These are phyloP conservation scores for Epirrhoe alternata DNA, from an alignment of 2,888 invertebrate species.

Conservation along the genomic window DNA sequence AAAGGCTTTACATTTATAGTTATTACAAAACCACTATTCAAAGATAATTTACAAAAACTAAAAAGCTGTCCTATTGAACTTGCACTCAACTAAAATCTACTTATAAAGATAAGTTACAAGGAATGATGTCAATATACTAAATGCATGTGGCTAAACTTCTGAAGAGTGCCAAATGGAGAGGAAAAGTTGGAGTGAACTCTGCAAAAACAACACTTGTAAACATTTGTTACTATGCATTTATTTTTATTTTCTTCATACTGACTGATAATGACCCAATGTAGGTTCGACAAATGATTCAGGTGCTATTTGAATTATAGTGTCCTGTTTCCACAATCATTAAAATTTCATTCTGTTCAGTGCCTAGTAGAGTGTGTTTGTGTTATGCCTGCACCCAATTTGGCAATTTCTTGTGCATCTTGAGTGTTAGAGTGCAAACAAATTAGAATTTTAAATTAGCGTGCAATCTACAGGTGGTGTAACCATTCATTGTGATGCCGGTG, in stretches of 20 bases:
- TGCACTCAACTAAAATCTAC: too few relatives aligned
- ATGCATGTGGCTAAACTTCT: too few relatives aligned
- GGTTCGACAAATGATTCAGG: neutral
- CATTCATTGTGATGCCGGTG: conserved; percentile 86
- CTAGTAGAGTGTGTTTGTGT: neutral
- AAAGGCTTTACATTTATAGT: neutral
- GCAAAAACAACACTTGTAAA: too few relatives aligned
- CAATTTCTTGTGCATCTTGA: neutral
- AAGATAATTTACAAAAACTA: too few relatives aligned
- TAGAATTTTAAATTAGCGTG: conserved; percentile 9
- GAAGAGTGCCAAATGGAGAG: too few relatives aligned
- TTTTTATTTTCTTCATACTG: neutral
- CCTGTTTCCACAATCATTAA: neutral
- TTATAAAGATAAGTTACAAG: too few relatives aligned
- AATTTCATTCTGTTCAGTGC: neutral
- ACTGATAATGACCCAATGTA: neutral
- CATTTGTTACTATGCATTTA: neutral
- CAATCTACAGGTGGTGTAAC: conserved; percentile 75
- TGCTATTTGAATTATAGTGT: neutral
- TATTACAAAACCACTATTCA: neutral
- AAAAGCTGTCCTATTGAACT: too few relatives aligned
- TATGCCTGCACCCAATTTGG: neutral
- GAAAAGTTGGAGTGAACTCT: too few relatives aligned
- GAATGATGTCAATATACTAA: too few relatives aligned
- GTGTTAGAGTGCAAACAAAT: neutral